phyloP scores from a whole-genome alignment of 2,797 vertebrate species.

The Spea hammondii region DNA sequence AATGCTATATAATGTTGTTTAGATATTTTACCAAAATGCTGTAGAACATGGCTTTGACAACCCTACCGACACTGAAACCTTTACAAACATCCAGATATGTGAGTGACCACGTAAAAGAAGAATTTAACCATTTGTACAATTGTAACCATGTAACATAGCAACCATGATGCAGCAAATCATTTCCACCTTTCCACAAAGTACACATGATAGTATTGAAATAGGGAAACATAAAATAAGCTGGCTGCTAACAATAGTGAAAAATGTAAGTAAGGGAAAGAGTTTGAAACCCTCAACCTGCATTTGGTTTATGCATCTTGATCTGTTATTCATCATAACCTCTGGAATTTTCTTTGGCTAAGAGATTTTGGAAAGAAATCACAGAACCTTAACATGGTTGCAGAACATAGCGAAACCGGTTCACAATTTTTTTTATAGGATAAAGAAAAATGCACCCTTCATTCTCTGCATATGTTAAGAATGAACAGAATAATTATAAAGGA shows the following conservation, averaged over 20 bases:
- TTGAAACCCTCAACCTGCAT: constrained; percentile 40
- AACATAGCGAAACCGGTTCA: constrained; percentile 31
- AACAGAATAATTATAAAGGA: background rate
- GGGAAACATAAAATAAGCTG: background rate
- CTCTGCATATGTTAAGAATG: background rate
- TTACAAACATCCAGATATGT: background rate
- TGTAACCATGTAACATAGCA: background rate
- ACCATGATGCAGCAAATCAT: background rate
- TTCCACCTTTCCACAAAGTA: background rate
- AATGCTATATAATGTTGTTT: too few species aligned
- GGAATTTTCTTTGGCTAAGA: constrained; percentile 94
- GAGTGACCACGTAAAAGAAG: background rate
- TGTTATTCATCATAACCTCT: constrained; percentile 68
- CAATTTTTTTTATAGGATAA: background rate
- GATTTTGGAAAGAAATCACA: constrained; percentile 87
- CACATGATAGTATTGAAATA: background rate
- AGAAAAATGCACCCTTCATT: constrained; percentile 18
- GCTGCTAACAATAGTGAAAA: background rate
- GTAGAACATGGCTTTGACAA: too few species aligned
- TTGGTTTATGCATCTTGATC: constrained; percentile 30
- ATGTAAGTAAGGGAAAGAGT: constrained; percentile 54
- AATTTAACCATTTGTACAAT: background rate
- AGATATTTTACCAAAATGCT: too few species aligned
- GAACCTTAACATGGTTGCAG: constrained; percentile 71
- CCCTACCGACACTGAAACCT: background rate